These are phyloP conservation scores for Watsonalla binaria DNA, from an alignment of 2,888 invertebrate genomes.

Conservation along the genomic window DNA sequence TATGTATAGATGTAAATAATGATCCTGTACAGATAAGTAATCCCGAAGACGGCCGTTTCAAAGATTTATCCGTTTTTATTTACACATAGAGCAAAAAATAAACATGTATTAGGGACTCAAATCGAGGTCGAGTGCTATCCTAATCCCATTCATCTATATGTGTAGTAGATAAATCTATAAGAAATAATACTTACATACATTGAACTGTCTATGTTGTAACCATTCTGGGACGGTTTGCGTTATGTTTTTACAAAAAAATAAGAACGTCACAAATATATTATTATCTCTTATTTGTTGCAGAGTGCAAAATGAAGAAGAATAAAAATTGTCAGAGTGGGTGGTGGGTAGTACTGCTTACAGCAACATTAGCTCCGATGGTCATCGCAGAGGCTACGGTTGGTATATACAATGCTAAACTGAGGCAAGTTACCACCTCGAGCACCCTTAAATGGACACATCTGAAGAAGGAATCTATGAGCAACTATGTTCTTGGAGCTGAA, in stretches of 20 bases:
- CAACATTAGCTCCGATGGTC: slow-evolving; percentile 48
- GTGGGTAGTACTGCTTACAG: slow-evolving; percentile 61
- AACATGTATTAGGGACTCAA: neutral
- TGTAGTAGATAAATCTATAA: no score
- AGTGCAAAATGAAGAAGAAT: slow-evolving; percentile 53
- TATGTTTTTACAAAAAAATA: no score
- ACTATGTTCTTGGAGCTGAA: slow-evolving; percentile 82
- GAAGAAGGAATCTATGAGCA: slow-evolving; percentile 59
- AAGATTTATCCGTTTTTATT: slow-evolving; percentile 4
- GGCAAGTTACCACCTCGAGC: slow-evolving; percentile 88
- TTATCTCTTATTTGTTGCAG: slow-evolving; percentile 28
- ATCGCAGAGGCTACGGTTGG: slow-evolving; percentile 57
- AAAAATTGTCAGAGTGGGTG: slow-evolving; percentile 58
- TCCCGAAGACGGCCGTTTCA: no score
- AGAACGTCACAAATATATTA: neutral
- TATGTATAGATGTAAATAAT: no score
- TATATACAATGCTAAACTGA: slow-evolving; percentile 65
- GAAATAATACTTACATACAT: no score
- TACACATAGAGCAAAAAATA: slow-evolving; percentile 13
- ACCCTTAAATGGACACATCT: slow-evolving; percentile 86
- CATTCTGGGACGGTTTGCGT: no score
- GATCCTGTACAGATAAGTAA: no score
- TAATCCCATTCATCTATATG: neutral
- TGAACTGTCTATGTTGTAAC: no score
- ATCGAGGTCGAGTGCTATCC: slow-evolving; percentile 1